These are phyloP conservation scores for Xiphydria camelus DNA, from an alignment of 2,888 invertebrate genomes.

Conservation along the genomic window DNA sequence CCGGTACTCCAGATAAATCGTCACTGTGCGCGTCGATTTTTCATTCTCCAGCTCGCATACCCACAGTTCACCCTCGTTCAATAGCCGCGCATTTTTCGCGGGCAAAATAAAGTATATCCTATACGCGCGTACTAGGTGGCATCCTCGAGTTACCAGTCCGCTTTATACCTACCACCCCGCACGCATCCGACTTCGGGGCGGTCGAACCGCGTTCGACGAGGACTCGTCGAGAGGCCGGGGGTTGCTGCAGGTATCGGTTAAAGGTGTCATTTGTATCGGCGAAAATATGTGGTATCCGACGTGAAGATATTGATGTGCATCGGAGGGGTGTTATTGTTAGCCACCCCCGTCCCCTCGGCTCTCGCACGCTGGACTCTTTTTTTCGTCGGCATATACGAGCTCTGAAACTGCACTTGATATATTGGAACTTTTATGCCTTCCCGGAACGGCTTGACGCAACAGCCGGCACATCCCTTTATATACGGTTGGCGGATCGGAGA, in stretches of 20 bases:
- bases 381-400: constrained; percentile 22
- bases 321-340: constrained; percentile 44
- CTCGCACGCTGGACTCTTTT: background rate
- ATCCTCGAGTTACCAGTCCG: constrained; percentile 4
- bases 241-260: constrained; percentile 36
- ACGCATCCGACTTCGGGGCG: too few relatives aligned
- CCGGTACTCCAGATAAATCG: too few relatives aligned
- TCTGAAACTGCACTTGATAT: constrained; percentile 47
- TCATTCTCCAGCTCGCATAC: too few relatives aligned
- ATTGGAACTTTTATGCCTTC: constrained; percentile 50
- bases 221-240: too few relatives aligned
- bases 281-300: constrained; percentile 42
- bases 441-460: constrained; percentile 38
- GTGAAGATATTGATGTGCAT: constrained; percentile 40
- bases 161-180: too few relatives aligned
- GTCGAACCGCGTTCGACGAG: too few relatives aligned
- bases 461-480: constrained; percentile 49
- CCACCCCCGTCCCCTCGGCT: constrained; percentile 30
- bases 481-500: too few relatives aligned
- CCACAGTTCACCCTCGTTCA: too few relatives aligned
- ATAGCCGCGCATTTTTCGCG: too few relatives aligned
- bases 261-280: constrained; percentile 44
- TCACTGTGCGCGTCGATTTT: too few relatives aligned
- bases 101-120: too few relatives aligned
- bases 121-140: background rate